Conservation (phyloP, 2,113 vertebrate genomes). For the Phylloscopus trochiloides region DNA sequence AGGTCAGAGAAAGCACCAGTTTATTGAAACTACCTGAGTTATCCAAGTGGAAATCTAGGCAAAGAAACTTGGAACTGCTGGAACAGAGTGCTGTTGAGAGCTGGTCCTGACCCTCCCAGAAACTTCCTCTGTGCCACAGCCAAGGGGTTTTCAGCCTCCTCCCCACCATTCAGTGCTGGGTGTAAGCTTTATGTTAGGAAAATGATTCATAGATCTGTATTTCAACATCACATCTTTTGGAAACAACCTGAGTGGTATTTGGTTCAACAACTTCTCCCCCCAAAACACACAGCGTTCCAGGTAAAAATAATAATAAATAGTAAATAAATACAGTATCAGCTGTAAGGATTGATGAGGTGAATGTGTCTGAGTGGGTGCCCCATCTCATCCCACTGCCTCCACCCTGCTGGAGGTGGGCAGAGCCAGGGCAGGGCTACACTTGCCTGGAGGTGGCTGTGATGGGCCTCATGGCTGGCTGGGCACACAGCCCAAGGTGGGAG, state of each 20-base stretch:
- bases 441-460: rapidly evolving
- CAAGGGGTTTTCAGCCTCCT: not conserved
- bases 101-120: not conserved
- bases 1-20: not conserved
- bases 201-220: not conserved
- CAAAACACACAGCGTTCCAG: not conserved
- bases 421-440: not conserved
- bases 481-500: rapidly evolving
- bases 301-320: not conserved
- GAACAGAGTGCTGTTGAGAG: not conserved
- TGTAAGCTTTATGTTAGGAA: not conserved
- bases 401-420: not conserved
- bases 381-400: not conserved
- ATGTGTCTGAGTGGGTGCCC: not conserved
- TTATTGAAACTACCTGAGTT: not conserved
- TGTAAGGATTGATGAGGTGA: not conserved
- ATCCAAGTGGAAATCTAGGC: not conserved
- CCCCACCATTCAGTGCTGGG: not conserved
- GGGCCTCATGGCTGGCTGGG: not conserved
- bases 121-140: not conserved
- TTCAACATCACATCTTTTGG: not conserved
- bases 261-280: not conserved
- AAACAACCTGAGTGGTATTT: not conserved
- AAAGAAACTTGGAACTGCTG: not conserved
- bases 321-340: not conserved